These are phyloP conservation scores for Leuciscus waleckii DNA, from an alignment of 2,797 vertebrate genomes.

Conservation along the genomic window DNA sequence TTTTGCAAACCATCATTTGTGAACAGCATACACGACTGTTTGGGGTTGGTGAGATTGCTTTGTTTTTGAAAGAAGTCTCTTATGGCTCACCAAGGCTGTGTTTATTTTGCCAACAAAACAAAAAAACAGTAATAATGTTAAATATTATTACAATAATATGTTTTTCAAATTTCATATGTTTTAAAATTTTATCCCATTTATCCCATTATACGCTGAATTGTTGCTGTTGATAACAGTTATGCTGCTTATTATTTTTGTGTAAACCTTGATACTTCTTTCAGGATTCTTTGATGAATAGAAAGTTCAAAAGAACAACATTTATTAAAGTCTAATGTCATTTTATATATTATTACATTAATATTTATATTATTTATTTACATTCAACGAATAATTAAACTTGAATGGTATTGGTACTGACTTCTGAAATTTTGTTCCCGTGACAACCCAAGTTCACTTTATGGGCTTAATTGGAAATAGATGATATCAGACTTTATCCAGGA, in stretches of 20 bases:
- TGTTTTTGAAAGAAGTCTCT: conserved; percentile 5
- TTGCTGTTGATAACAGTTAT: background rate
- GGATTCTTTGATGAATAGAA: background rate
- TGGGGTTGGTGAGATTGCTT: background rate
- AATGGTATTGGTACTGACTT: background rate
- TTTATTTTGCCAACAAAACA: background rate
- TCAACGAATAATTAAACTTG: background rate
- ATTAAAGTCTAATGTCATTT: no score
- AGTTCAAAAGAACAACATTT: background rate
- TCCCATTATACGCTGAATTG: background rate
- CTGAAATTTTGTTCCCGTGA: background rate
- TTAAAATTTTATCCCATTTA: no score
- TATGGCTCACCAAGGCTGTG: background rate
- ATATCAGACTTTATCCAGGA: background rate
- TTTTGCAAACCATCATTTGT: background rate
- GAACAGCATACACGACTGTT: background rate
- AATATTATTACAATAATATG: background rate
- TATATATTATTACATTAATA: background rate
- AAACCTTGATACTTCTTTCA: background rate
- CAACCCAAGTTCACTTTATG: background rate
- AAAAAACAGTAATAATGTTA: background rate
- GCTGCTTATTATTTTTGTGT: no score
- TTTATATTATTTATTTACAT: no score
- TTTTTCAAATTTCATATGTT: no score
- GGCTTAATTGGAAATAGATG: background rate